Percentiles rank a stretch among this genome's conserved stretches.
Evolutionary conservation across 1,140 invertebrate genomes (phyloP).

Genomic region (Pseudachorutes palmiensis): DNA sequence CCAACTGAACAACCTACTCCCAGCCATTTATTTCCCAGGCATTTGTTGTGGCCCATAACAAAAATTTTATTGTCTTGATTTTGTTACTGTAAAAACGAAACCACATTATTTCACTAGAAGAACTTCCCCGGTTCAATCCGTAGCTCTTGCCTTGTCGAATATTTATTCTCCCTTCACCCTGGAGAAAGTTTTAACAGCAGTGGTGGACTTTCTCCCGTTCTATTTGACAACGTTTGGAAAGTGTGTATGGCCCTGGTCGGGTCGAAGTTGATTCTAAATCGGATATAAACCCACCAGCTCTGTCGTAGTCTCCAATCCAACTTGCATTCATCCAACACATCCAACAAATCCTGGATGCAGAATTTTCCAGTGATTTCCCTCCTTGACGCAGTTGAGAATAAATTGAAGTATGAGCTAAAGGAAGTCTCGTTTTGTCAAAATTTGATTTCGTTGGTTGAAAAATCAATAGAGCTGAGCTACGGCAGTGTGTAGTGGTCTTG

Average conservation of each 20-base stretch:
- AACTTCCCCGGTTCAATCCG: not conserved
- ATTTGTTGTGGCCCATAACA: not conserved
- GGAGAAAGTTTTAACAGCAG: slow-evolving; percentile 9
- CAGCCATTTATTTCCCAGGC: not conserved
- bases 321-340: no score
- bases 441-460: not conserved
- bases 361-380: no score
- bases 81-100: no score
- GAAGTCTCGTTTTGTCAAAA: not conserved
- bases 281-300: not conserved
- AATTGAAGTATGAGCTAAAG: not conserved
- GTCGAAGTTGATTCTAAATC: not conserved
- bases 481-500: not conserved
- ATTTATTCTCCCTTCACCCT: not conserved
- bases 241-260: no score
- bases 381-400: not conserved
- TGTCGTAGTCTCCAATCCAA: not conserved
- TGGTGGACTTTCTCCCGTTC: not conserved
- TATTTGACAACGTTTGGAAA: not conserved
- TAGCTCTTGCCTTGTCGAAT: not conserved
- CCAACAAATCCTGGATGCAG: no score
- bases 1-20: not conserved
- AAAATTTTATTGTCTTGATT: not conserved
- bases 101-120: no score
- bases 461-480: slow-evolving; percentile 7